Evolutionary conservation across 2,113 vertebrate genomes (phyloP), one percentile per base, ranked within the genome.

Genomic region (Panurus biarmicus): DNA sequence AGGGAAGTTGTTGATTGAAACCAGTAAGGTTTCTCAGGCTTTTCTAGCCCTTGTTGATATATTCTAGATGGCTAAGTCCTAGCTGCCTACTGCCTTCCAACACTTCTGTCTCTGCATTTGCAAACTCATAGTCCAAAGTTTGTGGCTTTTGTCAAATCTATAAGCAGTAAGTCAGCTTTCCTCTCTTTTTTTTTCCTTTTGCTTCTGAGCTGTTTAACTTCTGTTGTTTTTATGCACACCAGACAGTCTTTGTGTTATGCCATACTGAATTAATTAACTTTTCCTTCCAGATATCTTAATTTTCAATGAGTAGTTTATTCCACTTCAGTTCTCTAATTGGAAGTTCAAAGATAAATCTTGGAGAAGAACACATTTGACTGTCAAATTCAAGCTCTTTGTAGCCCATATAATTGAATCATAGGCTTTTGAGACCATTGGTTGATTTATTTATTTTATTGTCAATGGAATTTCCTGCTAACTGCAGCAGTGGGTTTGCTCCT

Each of bases 401-500:
- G 70, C 62, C 60, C 78, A 80, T 80, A 48, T 79, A 96, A 91
- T 90, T 95, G 91, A 95, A 89, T 93, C 82, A 83, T 61, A 80
- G 60, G 31, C 91, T 79, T 93, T 85, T 91, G 85, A 93, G 87
- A 54, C n/a, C 45, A 47, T 82, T 91, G 91, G 90, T 92, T 66
- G 42, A 94, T 95, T 89, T 84, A 92, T 92, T 96, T 90, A 35
- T 87, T 94, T 93, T 87, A 85, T 94, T 87, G 75, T 88, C 47
- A 80, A 6, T 95, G 91, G 94, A 95, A 95, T 96, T 94, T 95
- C 94, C 90, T 95, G 82, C 64, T 88, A 94, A 86, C 79, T 76
- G 75, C 71, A 77, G 71, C 79, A 81, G 73, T 56, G 45, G 2
- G 36, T 85, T 91, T 62, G 66, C 66, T 81, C 81, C 74, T 87